These are phyloP conservation scores for Micromys minutus DNA, from an alignment of 2,113 vertebrate genomes.

Conservation along the genomic window DNA sequence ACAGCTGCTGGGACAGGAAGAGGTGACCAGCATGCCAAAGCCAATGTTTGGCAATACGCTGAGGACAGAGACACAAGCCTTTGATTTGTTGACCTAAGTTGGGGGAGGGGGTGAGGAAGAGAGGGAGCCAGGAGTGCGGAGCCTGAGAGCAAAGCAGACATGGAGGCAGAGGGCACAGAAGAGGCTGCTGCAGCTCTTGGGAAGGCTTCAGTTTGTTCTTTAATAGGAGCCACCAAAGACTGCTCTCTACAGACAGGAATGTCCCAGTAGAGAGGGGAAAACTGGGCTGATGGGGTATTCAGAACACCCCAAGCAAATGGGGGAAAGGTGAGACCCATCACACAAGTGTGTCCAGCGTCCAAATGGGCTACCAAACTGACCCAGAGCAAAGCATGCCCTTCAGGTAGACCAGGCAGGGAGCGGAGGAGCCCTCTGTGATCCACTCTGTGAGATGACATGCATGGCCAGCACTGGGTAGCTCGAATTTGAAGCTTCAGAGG, in stretches of 20 bases:
- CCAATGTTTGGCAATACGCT: too few relatives aligned
- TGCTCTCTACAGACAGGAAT: background rate
- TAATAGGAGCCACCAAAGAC: background rate
- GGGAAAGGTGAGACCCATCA: background rate
- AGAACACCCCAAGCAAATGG: background rate
- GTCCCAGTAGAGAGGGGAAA: fast-evolving
- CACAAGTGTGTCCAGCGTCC: background rate
- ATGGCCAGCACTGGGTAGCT: too few relatives aligned
- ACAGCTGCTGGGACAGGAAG: too few relatives aligned
- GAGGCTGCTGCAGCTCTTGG: background rate
- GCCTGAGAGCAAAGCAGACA: background rate
- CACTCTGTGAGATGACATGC: background rate
- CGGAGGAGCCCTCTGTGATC: too few relatives aligned
- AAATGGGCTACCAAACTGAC: background rate
- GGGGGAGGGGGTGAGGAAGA: background rate
- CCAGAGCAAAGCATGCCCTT: background rate
- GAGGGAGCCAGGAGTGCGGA: background rate
- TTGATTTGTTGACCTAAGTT: background rate
- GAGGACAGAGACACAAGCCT: fast-evolving
- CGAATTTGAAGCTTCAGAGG: background rate
- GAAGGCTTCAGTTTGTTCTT: background rate
- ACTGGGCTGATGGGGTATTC: background rate
- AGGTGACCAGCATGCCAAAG: fast-evolving
- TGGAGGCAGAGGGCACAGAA: background rate
- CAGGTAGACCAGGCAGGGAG: fast-evolving